Base-by-base conservation (phyloP, 2,113 vertebrate species). In the Dolichotis patagonum region DNA sequence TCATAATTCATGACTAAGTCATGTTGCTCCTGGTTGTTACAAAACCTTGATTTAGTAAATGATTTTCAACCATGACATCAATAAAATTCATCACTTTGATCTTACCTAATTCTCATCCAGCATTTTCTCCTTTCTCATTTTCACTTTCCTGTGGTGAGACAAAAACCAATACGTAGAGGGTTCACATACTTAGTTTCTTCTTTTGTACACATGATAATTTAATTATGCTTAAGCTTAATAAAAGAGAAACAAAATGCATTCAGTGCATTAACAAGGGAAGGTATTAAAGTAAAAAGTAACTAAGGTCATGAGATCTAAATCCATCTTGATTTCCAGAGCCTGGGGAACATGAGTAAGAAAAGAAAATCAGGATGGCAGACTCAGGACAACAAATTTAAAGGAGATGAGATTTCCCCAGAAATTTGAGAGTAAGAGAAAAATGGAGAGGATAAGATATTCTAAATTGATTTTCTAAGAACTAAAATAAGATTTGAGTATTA, bases 181-280 rank as follows among this genome's bases (percentile, higher is more conserved):
- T 60, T 75, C 24, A 32, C 16, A 32, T 6, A 75, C 41, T 85
- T 78, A 26, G 62, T 89, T 90, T 86, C n/a, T 73, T 41, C 43
- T 32, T 43, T 54, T 28, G 3, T 3, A 63, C 10, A 75, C 32
- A 60, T 67, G 24, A 7, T 38, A 49, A 32, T 52, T 62, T 4
- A 17, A 16, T 30, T 56, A 0, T 16, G 69, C 82, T 54, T 8
- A 28, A 38, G 11, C 11, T 38, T 81, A 56, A 88, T 13, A 84
- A 95, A 96, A 92, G 14, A 84, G 13, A 97, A 65, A 91, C 24
- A 91, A 92, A 71, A 86, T 60, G 54, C 49, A 89, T 14, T 89
- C 63, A 84, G 46, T 89, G 54, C 0, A 43, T 82, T 77, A 26
- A 30, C 14, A 43, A 28, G 7, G 2, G 3, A 77, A 73, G 52